These are phyloP conservation scores for Hybognathus amarus DNA, from an alignment of 2,797 vertebrate species.

Conservation along the genomic window DNA sequence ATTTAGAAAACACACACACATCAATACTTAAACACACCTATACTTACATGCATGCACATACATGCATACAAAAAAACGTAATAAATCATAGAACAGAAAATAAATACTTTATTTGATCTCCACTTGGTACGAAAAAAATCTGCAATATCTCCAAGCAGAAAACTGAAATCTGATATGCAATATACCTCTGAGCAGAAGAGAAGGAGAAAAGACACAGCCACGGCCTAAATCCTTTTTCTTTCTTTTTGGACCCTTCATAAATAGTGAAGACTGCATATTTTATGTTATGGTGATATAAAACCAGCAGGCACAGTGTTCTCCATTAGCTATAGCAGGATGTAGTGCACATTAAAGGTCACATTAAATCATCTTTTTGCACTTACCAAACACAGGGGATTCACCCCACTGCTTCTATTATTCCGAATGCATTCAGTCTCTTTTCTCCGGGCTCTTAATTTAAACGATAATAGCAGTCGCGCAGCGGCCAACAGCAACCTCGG, in stretches of 20 bases:
- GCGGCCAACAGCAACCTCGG: slow-evolving; percentile 31
- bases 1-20: no score
- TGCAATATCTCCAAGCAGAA: slow-evolving; percentile 19
- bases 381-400: slow-evolving; percentile 74
- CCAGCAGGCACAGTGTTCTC: slow-evolving; percentile 35
- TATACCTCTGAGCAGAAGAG: not conserved
- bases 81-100: not conserved
- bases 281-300: not conserved
- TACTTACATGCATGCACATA: no score
- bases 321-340: slow-evolving; percentile 44
- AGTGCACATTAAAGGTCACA: slow-evolving; percentile 36
- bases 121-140: not conserved
- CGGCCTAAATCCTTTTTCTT: slow-evolving; percentile 1
- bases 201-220: not conserved
- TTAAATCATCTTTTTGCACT: slow-evolving; percentile 64
- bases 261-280: not conserved
- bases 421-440: slow-evolving; percentile 73
- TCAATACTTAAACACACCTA: fast-evolving
- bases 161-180: slow-evolving; percentile 12
- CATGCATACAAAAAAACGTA: not conserved
- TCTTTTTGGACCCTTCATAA: not conserved
- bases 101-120: not conserved
- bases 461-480: slow-evolving; percentile 4
- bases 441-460: slow-evolving; percentile 40
- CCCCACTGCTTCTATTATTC: slow-evolving; percentile 71